Percentiles rank a stretch among this genome's conserved stretches.
phyloP scores from a whole-genome alignment of 2,113 vertebrate species.

The Fregata magnificens region DNA sequence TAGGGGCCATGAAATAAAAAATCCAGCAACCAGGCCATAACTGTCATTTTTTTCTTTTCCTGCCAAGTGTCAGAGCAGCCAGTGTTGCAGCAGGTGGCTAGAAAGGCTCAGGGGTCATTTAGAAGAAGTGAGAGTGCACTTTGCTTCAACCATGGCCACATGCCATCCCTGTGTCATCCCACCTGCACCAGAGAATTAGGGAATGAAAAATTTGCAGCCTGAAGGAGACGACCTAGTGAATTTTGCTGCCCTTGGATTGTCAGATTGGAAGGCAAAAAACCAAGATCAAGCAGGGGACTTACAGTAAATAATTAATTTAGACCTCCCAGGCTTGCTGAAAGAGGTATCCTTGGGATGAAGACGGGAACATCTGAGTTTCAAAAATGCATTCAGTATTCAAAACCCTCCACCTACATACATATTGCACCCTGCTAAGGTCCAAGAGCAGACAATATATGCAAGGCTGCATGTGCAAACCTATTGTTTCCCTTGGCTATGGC shows the following conservation, averaged over 20 bases:
- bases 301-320: constrained; percentile 20
- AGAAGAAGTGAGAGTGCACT: neutral
- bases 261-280: neutral
- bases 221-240: neutral
- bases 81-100: neutral
- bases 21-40: neutral
- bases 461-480: neutral
- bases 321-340: neutral
- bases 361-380: neutral
- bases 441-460: neutral
- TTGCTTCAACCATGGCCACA: neutral
- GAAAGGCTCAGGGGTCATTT: neutral
- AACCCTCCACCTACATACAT: neutral
- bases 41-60: neutral
- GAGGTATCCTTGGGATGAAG: neutral
- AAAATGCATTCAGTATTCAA: neutral
- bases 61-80: neutral
- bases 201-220: neutral
- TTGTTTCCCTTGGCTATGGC: neutral
- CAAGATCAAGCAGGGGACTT: neutral
- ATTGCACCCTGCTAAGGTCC: neutral
- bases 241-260: neutral
- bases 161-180: neutral
- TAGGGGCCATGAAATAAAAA: neutral
- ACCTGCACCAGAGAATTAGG: neutral